A percentile compares a stretch with the other conserved stretches of the same genome.
These are phyloP conservation scores for Leptodactylus fuscus DNA, from an alignment of 2,113 vertebrate species.

Conservation along the genomic window DNA sequence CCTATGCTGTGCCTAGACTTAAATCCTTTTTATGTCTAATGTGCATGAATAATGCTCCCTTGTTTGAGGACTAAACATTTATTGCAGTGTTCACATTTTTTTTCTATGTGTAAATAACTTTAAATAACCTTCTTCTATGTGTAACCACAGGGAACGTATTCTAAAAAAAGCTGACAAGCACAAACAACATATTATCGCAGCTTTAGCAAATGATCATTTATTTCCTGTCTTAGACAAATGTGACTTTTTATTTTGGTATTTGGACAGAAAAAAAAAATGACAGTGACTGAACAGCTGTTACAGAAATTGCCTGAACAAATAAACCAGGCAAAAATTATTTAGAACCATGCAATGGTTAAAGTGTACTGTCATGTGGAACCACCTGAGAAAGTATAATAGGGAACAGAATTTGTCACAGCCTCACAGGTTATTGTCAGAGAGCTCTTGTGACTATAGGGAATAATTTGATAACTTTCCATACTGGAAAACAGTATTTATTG, in stretches of 20 bases:
- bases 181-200: conserved; percentile 59
- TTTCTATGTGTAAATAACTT: conserved; percentile 55
- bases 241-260: conserved; percentile 37
- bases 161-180: conserved; percentile 53
- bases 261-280: conserved; percentile 30
- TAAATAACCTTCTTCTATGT: conserved; percentile 49
- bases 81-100: conserved; percentile 49
- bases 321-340: conserved; percentile 10
- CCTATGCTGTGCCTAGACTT: not conserved
- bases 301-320: conserved; percentile 21
- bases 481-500: no score
- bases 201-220: conserved; percentile 56
- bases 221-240: conserved; percentile 57
- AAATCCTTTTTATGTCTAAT: conserved; percentile 41
- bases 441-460: not conserved
- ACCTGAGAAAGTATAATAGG: not conserved
- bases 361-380: no score
- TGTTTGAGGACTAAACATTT: conserved; percentile 49
- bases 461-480: not conserved
- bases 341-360: no score
- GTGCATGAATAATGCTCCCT: conserved; percentile 36
- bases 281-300: conserved; percentile 47
- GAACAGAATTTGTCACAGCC: not conserved
- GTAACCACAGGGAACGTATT: conserved; percentile 53
- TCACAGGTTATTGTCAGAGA: not conserved